Base-by-base conservation (phyloP, 1,140 invertebrate genomes). In the Drosophila chauvacae region DNA sequence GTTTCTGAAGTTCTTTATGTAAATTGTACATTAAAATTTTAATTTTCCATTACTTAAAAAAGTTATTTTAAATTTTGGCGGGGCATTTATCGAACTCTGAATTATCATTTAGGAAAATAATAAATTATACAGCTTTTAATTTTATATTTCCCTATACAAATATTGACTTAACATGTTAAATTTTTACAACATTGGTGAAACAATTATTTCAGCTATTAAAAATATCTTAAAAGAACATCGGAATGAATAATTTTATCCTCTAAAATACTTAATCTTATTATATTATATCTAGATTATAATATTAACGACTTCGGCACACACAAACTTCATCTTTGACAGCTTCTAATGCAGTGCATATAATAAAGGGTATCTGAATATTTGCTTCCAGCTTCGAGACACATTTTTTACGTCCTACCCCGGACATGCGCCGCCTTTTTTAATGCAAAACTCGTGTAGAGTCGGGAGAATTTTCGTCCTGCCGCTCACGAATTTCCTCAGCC, bases 381-480 rank as follows among this genome's bases (percentile, higher is more conserved):
- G 39, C 5, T 55, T 33, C 7, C 18, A 37, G 13, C 1, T 11
- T 56, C 2, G 37, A 30, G 23, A 30, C 30, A 35, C 39, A 44
- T 45, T 68, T 68, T 68, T 66, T 39, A 70, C 45, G 18, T 26
- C 20, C 45, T 41, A 6, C 6, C n/a, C 28, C 23, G 28, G 28
- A 72, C 66, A 72, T 42, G 55, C 37, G 50, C 51, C 47, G 62
- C 45, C 56, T 77, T 83, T 86, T 83, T 83, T 87, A 87, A 87
- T 87, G 83, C 76, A 80, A 80, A 87, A 87, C 59, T 61, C 83
- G 76, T 87, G 84, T 87, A 68, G 51, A 39, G 62, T 64, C 41
- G 69, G 37, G 51, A 35, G 68, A 30, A 14, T 39, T 53, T 58
- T 47, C 10, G 41, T 28, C 56, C 18, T 57, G 35, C 37, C 26